phyloP scores from a whole-genome alignment of 2,113 vertebrate genomes.

The Osmerus eperlanus region DNA sequence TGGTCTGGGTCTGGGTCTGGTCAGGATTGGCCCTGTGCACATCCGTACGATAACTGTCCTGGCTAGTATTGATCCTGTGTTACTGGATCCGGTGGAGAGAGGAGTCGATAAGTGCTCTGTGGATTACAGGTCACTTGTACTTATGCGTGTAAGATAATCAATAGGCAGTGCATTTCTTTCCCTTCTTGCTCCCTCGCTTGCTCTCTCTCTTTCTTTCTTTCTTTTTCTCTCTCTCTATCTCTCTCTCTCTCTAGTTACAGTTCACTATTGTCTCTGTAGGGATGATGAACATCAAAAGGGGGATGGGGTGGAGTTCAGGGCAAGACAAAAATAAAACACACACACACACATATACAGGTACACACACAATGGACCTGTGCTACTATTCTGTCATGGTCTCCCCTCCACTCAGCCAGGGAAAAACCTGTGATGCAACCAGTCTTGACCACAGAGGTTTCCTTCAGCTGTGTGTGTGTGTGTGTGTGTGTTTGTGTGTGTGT shows the following conservation, averaged over 20 bases:
- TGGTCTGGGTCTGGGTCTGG: conserved; percentile 22
- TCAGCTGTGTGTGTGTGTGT: conserved; percentile 25
- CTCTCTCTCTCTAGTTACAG: conserved; percentile 29
- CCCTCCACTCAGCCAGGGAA: conserved; percentile 21
- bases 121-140: conserved; percentile 80
- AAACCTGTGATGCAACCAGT: conserved; percentile 46
- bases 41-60: conserved; percentile 74
- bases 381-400: conserved; percentile 7
- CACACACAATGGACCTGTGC: conserved; percentile 11
- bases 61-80: conserved; percentile 71
- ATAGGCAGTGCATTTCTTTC: conserved; percentile 76
- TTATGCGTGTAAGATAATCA: conserved; percentile 81
- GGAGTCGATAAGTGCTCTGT: conserved; percentile 80
- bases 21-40: conserved; percentile 47
- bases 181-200: conserved; percentile 46
- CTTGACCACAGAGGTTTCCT: conserved; percentile 57
- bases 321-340: neutral
- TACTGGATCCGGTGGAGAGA: conserved; percentile 73
- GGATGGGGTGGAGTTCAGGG: too few relatives aligned
- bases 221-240: conserved; percentile 47
- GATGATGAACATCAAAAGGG: conserved; percentile 37
- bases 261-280: conserved; percentile 34
- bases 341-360: conserved; percentile 10
- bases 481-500: neutral
- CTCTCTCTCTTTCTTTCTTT: conserved; percentile 38